Evolutionary conservation across 2,888 invertebrate genomes (phyloP).

Genomic region (Ptychoptera albimana): DNA sequence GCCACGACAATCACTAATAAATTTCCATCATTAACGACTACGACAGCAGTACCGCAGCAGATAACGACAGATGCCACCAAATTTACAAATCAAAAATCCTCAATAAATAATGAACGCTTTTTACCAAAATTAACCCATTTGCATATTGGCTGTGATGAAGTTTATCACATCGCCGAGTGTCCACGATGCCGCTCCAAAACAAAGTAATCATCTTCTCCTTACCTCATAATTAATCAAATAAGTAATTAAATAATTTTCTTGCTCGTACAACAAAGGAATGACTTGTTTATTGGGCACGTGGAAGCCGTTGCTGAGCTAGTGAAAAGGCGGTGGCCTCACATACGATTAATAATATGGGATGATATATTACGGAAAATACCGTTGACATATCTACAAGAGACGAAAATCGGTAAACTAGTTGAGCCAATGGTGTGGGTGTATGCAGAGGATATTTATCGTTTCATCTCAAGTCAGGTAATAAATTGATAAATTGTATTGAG

Average conservation of each 20-base stretch:
- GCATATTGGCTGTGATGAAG: constrained; percentile 63
- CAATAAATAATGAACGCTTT: constrained; percentile 5
- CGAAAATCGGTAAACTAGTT: constrained; percentile 45
- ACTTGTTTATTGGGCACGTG: constrained; percentile 46
- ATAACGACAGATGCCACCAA: constrained; percentile 8
- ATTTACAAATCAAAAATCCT: constrained; percentile 11
- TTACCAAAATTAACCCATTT: constrained; percentile 32
- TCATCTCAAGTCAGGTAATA: constrained; percentile 26
- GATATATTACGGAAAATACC: constrained; percentile 58
- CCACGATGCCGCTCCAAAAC: constrained; percentile 36
- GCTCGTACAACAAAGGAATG: constrained; percentile 26
- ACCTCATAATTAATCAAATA: not conserved
- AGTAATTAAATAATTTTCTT: not conserved
- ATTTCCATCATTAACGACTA: constrained; percentile 3
- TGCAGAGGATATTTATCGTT: constrained; percentile 49
- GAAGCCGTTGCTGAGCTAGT: constrained; percentile 41
- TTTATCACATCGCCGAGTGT: constrained; percentile 54
- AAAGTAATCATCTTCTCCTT: constrained; percentile 15
- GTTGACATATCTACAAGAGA: constrained; percentile 39
- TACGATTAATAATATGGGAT: constrained; percentile 60
- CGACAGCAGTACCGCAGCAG: not conserved
- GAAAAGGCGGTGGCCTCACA: constrained; percentile 36
- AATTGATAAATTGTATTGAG: too few species aligned
- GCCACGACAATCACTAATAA: not conserved
- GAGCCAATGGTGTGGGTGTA: constrained; percentile 76